Evolutionary conservation across 1,140 invertebrate genomes (phyloP).

Genomic region (Eueides isabella): DNA sequence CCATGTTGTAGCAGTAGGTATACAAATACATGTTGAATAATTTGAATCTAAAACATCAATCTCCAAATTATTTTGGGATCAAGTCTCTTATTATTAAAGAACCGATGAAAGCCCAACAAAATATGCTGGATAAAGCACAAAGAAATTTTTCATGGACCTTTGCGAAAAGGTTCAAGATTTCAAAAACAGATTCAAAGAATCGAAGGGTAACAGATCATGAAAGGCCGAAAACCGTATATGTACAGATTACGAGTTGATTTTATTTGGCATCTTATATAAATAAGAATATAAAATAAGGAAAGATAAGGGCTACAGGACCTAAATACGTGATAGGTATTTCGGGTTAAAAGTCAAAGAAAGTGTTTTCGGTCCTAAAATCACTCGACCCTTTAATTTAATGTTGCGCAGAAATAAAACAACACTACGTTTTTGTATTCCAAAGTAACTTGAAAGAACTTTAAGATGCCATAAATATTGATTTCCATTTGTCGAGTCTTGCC

Average conservation of each 20-base stretch:
- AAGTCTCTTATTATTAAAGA: constrained; percentile 51
- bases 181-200: constrained; percentile 36
- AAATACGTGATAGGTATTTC: not conserved
- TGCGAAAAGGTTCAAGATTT: constrained; percentile 56
- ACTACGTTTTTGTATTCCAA: constrained; percentile 21
- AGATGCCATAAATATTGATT: constrained; percentile 20
- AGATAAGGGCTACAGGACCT: not conserved
- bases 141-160: constrained; percentile 50
- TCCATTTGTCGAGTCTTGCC: not conserved
- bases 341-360: not conserved
- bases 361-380: constrained; percentile 19
- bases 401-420: constrained; percentile 28
- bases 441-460: constrained; percentile 10
- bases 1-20: not conserved
- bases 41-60: constrained; percentile 41
- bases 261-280: constrained; percentile 10
- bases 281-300: not conserved
- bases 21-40: not conserved
- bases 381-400: constrained; percentile 23
- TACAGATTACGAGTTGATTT: constrained; percentile 14
- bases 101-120: constrained; percentile 44
- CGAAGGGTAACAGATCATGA: constrained; percentile 21
- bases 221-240: constrained; percentile 13
- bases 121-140: constrained; percentile 55
- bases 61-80: constrained; percentile 48